phyloP scores from a whole-genome alignment of 2,113 vertebrate genomes.

The Megaceryle torquata region DNA sequence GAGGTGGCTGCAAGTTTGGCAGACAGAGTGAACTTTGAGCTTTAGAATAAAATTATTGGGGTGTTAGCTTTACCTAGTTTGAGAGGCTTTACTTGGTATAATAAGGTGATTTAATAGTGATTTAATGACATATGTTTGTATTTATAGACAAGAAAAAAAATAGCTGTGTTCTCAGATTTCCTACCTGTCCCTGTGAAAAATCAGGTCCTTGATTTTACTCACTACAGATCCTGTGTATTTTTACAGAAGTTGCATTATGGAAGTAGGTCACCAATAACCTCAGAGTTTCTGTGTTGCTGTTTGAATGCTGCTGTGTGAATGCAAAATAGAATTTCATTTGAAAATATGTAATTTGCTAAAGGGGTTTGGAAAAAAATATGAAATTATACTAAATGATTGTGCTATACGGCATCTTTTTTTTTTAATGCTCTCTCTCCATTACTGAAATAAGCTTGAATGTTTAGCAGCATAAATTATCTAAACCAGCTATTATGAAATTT shows the following conservation, averaged over 20 bases:
- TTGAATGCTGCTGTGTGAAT: constrained; percentile 40
- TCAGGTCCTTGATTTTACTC: background rate
- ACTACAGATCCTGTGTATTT: background rate
- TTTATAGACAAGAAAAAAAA: background rate
- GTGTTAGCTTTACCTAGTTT: background rate
- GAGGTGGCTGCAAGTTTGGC: background rate
- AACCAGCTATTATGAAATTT: constrained; percentile 53
- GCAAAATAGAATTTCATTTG: constrained; percentile 37
- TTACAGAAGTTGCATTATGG: constrained; percentile 5
- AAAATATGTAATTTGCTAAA: constrained; percentile 39
- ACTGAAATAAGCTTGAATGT: constrained; percentile 59
- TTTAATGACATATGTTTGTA: background rate
- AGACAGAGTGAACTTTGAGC: background rate
- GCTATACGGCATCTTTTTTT: background rate
- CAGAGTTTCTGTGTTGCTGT: constrained; percentile 18
- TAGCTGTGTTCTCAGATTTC: background rate
- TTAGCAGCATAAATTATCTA: constrained; percentile 34
- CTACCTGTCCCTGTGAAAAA: background rate
- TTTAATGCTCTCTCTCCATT: constrained; percentile 20
- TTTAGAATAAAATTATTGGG: background rate
- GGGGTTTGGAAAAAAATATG: background rate
- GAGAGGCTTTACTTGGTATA: background rate
- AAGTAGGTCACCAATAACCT: constrained; percentile 47
- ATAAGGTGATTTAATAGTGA: background rate
- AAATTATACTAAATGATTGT: background rate